Base-by-base conservation (phyloP, 2,113 vertebrate genomes). In the Sterrhoptilus dennistouni region DNA sequence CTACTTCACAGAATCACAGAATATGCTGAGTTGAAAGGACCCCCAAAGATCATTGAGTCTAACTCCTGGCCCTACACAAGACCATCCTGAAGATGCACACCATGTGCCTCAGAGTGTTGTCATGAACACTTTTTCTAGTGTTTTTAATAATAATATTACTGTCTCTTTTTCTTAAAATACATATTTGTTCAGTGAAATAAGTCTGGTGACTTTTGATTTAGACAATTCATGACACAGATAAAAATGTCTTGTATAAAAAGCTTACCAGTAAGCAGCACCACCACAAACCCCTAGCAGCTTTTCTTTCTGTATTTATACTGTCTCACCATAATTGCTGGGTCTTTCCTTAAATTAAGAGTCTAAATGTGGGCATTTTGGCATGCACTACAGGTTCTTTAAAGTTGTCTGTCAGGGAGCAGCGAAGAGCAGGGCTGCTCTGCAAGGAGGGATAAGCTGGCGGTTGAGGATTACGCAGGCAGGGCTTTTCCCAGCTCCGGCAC, bases 401-500 rank as follows among this genome's bases (percentile, higher is more conserved):
- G 53, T 20, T 49, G 36, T 9, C 44, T 56, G 14, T 31, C 12
- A 5, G 9, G n/a, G 22, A 79, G 52, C 77, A 40, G 33, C 33
- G 35, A 17, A 14, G 42, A 76, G 29, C 33, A 56, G 49, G 47
- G 27, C 21, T 69, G 27, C 28, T 66, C 14, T 61, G 31, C 22
- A 16, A 17, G 28, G n/a, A 56, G 31, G n/a, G 24, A 11, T 13
- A 8, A 38, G 27, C 18, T 59, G 57, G 44, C 24, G 18, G 40
- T 15, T 2, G 1, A 5, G 11, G 11, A 12, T 66, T 50, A 4
- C 0, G 0, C 15, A 5, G 35, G 14, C 29, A 14, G 20, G 18
- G 45, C 33, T 76, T 66, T 60, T 56, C 21, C 31, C 3, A 4
- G 3, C 13, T 22, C 10, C 0, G 3, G 49, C 44, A 38, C 18